Evolutionary conservation across 2,888 invertebrate genomes (phyloP).

Genomic region (Apodemia hepburni): DNA sequence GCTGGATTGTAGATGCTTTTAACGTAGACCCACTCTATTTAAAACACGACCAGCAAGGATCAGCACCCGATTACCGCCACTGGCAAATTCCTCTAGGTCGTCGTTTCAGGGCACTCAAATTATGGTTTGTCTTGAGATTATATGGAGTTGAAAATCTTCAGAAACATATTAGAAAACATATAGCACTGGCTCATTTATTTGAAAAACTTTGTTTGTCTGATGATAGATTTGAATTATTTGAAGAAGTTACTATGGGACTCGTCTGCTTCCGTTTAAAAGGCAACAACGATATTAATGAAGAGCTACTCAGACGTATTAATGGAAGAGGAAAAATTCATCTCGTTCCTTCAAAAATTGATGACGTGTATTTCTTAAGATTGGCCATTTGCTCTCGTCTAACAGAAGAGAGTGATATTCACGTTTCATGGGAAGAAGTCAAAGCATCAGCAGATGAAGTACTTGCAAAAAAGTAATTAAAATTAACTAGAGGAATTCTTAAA

Average conservation of each 20-base stretch:
- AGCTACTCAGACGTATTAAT: constrained; percentile 90
- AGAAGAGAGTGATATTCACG: constrained; percentile 89
- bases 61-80: constrained; percentile 96
- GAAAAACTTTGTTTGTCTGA: constrained; percentile 88
- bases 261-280: constrained; percentile 97
- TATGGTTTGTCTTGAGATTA: constrained; percentile 96
- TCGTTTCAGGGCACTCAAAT: constrained; percentile 93
- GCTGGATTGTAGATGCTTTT: constrained; percentile 95
- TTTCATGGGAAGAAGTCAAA: constrained; percentile 93
- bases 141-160: constrained; percentile 95
- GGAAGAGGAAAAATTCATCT: constrained; percentile 94
- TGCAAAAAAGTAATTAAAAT: constrained; percentile 29
- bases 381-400: constrained; percentile 94
- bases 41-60: constrained; percentile 95
- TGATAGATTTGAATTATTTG: constrained; percentile 92
- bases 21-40: constrained; percentile 98
- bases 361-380: constrained; percentile 91
- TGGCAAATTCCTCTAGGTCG: constrained; percentile 98
- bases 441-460: constrained; percentile 86
- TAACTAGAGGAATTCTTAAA: too few species aligned
- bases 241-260: constrained; percentile 95
- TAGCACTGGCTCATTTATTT: constrained; percentile 92
- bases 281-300: constrained; percentile 90
- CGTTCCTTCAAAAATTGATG: constrained; percentile 93
- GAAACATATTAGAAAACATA: constrained; percentile 91